A percentile compares a stretch with the other conserved stretches of the same genome.
phyloP scores from a whole-genome alignment of 2,797 vertebrate species.

The Chaenodraco wilsoni region DNA sequence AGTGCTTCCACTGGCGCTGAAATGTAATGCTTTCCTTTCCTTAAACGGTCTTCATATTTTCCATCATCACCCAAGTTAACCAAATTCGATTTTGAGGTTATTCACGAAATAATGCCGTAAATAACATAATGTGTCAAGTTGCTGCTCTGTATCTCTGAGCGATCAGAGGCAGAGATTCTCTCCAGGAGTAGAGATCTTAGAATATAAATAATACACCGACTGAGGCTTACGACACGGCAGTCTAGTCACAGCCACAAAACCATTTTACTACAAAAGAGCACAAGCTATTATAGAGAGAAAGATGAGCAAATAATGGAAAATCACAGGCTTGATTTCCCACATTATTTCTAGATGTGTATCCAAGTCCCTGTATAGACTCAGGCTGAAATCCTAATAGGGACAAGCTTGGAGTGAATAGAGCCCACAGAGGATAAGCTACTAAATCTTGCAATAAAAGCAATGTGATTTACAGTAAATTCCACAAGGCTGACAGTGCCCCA shows the following conservation, averaged over 20 bases:
- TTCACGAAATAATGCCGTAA: constrained; percentile 50
- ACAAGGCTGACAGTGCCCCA: constrained; percentile 98
- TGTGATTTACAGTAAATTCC: constrained; percentile 99
- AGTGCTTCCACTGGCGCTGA: constrained; percentile 12
- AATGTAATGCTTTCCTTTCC: constrained; percentile 16
- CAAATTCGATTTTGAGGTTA: constrained; percentile 54
- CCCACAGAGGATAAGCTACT: constrained; percentile 99
- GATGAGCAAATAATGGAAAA: constrained; percentile 89
- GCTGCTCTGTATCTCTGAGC: constrained; percentile 42
- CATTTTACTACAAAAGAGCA: constrained; percentile 89
- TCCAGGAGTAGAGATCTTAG: constrained; percentile 77
- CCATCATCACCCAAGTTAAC: constrained; percentile 46
- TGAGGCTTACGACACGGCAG: constrained; percentile 70
- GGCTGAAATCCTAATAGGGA: constrained; percentile 99
- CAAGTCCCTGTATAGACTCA: constrained; percentile 93
- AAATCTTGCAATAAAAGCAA: constrained; percentile 99
- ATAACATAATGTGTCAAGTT: constrained; percentile 53
- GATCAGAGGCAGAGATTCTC: constrained; percentile 44
- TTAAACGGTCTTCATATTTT: constrained; percentile 47
- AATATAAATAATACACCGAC: constrained; percentile 88
- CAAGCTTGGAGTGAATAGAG: constrained; percentile 99
- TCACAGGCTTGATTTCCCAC: constrained; percentile 92
- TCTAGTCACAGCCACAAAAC: constrained; percentile 87
- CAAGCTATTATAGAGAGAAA: constrained; percentile 73
- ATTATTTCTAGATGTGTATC: constrained; percentile 97